Base-by-base conservation (phyloP, 2,797 vertebrate species). In the Acomys russatus region DNA sequence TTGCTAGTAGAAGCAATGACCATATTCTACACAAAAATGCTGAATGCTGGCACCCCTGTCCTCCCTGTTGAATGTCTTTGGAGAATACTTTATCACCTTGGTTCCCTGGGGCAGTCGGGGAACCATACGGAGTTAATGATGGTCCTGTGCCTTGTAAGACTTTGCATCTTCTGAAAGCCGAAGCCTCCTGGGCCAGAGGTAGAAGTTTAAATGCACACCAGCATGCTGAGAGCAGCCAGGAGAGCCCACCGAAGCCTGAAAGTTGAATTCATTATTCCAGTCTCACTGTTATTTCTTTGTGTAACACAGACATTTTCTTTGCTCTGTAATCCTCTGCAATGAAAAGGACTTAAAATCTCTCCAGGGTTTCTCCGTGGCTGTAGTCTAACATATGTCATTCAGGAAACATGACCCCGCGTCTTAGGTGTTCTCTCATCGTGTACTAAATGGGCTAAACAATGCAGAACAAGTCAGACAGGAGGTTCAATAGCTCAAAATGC, bases 361-460 rank as follows among this genome's bases (percentile, higher is more conserved):
- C 97, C 80, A 51, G 78, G 93, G 86, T 93, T 97, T 91, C 66
- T 68, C 71, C 71, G 95, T 95, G 97, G 96, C 93, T 97, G 96
- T 93, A 94, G 95, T 97, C 95, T 93, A 92, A 88, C 89, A 96
- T 93, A 94, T 98, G 96, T 87, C 94, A 76, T 79, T 98, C 95
- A 91, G 49, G 96, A 97, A 98, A 95, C 59, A 71, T 90, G 96
- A 76, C 73, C 97, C 96, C 5, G 25, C 95, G 91, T 82, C 30
- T 95, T 96, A 98, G 96, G 35, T 96, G 77, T 95, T 97, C 22
- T 97, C 96, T 96, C 94, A 94, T 95, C 33, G 9, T 51, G 35
- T 68, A 86, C 95, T 93, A 94, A 97, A 96, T 95, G 95, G 94
- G 82, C 97, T 98, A 96, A 98, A 97, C 20, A 97, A 97, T 86